Base-by-base conservation (phyloP, 2,113 vertebrate species). In the Mormyrus lacerda region DNA sequence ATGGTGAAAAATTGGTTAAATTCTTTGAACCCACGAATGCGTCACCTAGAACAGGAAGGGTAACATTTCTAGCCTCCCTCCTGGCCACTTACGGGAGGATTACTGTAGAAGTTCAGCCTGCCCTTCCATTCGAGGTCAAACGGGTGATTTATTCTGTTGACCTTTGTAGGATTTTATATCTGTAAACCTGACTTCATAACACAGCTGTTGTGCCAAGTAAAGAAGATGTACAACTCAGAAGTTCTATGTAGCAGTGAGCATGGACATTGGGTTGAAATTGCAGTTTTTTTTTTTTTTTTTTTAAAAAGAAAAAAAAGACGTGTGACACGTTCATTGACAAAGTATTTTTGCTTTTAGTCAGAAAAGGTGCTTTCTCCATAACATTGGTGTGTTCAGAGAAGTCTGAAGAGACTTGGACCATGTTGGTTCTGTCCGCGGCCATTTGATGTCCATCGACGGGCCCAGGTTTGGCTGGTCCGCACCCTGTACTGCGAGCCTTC, bases 121-220 rank as follows among this genome's bases (percentile, higher is more conserved):
- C 48, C 44, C 48, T 31, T 19, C 35, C 53, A 21, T 8, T 39
- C 15, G 15, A 45, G 83, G 31, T 45, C 6, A 47, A 87, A 89
- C 3, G 65, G 35, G 21, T 58, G 76, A 85, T 48, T 89, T 84
- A 55, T 84, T 89, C 53, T 85, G 19, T 42, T 58, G 17, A 35
- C 42, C 83, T 19, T 65, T 65, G 39, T 86, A 44, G 53, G 35
- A 35, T 58, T 86, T 89, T 24, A 48, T 89, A 58, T 58, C 51
- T 79, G 73, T 27, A 89, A 48, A 31, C 48, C 7, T 89, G 65
- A 65, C 73, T n/a, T 47, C 44, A 84, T 35, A 51, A 15, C 50
- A 87, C 31, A 86, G 85, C 50, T 48, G 17, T 90, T 86, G 89
- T 90, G 89, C 89, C 89, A 90, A 90, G 61, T 87, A 51, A 79